Evolutionary conservation across 1,140 invertebrate species (phyloP).

Genomic region (Neomicropteryx cornuta): DNA sequence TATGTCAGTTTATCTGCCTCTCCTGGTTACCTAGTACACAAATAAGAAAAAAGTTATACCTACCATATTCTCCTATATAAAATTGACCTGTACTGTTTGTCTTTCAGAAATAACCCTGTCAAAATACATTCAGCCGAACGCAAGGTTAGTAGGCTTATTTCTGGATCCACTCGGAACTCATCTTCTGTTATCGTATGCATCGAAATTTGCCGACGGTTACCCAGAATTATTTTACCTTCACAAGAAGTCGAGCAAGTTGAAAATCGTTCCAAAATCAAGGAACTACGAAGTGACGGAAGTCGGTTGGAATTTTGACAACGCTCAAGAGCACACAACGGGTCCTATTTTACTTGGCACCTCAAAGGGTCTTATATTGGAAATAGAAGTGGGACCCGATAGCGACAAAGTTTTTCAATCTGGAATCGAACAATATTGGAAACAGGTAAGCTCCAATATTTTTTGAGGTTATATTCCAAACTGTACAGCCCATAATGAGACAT

Average conservation of each 20-base stretch:
- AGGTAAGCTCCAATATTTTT: too few species aligned
- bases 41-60: too few species aligned
- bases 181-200: slow-evolving; percentile 62
- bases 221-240: slow-evolving; percentile 75
- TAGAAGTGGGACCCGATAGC: slow-evolving; percentile 68
- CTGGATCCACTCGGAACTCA: slow-evolving; percentile 82
- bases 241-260: slow-evolving; percentile 38
- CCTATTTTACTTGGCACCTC: slow-evolving; percentile 83
- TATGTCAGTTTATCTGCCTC: too few species aligned
- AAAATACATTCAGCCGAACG: slow-evolving; percentile 47
- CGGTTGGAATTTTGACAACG: slow-evolving; percentile 76
- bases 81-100: too few species aligned
- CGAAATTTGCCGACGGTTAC: slow-evolving; percentile 46
- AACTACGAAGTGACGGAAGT: slow-evolving; percentile 84
- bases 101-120: slow-evolving; percentile 52
- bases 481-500: too few species aligned
- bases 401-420: slow-evolving; percentile 70
- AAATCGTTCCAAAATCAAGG: slow-evolving; percentile 49
- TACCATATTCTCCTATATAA: too few species aligned
- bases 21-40: too few species aligned
- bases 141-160: slow-evolving; percentile 61
- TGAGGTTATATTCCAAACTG: too few species aligned
- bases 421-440: slow-evolving; percentile 77
- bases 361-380: slow-evolving; percentile 85
- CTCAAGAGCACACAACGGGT: slow-evolving; percentile 57